A percentile compares a stretch with the other conserved stretches of the same genome.
Conservation (phyloP, 2,888 invertebrate species). For the Drosophila falleni region DNA sequence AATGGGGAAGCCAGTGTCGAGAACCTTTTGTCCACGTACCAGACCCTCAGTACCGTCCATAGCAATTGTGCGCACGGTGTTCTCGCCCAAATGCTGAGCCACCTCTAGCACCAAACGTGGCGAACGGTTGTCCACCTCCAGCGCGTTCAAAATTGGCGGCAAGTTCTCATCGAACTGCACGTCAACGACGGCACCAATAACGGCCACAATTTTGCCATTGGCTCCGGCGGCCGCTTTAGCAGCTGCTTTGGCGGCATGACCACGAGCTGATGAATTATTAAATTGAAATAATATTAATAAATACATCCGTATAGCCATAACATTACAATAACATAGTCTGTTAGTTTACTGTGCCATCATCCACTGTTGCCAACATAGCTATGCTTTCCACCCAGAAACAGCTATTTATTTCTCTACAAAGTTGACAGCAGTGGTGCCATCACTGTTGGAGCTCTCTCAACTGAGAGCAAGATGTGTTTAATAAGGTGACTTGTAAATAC, state of each 20-base stretch:
- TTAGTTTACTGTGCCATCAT: too few relatives aligned
- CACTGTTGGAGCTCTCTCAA: too few relatives aligned
- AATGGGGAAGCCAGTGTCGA: constrained; percentile 94
- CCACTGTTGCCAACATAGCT: too few relatives aligned
- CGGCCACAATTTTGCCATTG: constrained; percentile 90
- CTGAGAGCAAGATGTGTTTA: too few relatives aligned
- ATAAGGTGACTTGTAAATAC: too few relatives aligned
- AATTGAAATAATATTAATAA: not conserved
- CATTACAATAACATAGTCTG: too few relatives aligned
- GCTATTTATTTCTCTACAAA: too few relatives aligned
- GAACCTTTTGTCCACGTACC: constrained; percentile 92
- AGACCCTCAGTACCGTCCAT: constrained; percentile 98
- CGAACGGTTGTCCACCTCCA: constrained; percentile 94
- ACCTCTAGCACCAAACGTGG: constrained; percentile 91
- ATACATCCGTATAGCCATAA: too few relatives aligned
- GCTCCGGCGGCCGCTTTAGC: constrained; percentile 71
- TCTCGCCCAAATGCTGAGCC: constrained; percentile 96
- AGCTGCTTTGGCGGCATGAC: constrained; percentile 81
- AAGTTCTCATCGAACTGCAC: constrained; percentile 96
- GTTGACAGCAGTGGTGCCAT: too few relatives aligned
- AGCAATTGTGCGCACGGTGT: constrained; percentile 95
- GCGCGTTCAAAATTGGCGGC: constrained; percentile 96
- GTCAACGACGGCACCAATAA: constrained; percentile 99
- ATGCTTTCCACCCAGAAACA: too few relatives aligned
- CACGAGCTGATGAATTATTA: constrained; percentile 62